phyloP scores from a whole-genome alignment of 2,797 vertebrate species.

The Spondyliosoma cantharus region DNA sequence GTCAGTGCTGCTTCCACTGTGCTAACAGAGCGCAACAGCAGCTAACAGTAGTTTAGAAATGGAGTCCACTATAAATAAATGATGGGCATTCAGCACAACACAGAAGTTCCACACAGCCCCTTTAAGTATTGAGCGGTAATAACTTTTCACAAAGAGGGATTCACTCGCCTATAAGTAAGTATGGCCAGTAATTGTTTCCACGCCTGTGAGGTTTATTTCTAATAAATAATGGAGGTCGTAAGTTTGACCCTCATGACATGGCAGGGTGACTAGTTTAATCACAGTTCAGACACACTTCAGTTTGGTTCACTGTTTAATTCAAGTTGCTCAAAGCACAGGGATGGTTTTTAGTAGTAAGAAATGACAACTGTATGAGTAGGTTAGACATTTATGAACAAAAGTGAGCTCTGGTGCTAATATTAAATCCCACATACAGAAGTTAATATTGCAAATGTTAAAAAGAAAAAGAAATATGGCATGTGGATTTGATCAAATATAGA shows the following conservation, averaged over 20 bases:
- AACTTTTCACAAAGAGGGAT: background rate
- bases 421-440: conserved; percentile 24
- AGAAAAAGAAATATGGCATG: background rate
- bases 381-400: background rate
- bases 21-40: no score
- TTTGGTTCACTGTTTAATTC: conserved; percentile 55
- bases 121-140: no score
- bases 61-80: no score
- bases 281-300: conserved; percentile 1
- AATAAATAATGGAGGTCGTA: background rate
- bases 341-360: conserved; percentile 2
- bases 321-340: conserved; percentile 29
- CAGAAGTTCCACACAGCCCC: no score
- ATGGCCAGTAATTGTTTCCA: background rate
- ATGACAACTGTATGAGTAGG: background rate
- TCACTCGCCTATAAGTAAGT: background rate
- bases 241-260: background rate
- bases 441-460: background rate
- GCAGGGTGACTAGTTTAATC: background rate
- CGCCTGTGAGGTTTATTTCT: background rate
- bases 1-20: no score
- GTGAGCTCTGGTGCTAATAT: conserved; percentile 38
- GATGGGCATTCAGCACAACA: no score
- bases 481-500: conserved; percentile 30
- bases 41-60: no score